Evolutionary conservation across 2,888 invertebrate genomes (phyloP).

Genomic region (Eustalomyia histrio): DNA sequence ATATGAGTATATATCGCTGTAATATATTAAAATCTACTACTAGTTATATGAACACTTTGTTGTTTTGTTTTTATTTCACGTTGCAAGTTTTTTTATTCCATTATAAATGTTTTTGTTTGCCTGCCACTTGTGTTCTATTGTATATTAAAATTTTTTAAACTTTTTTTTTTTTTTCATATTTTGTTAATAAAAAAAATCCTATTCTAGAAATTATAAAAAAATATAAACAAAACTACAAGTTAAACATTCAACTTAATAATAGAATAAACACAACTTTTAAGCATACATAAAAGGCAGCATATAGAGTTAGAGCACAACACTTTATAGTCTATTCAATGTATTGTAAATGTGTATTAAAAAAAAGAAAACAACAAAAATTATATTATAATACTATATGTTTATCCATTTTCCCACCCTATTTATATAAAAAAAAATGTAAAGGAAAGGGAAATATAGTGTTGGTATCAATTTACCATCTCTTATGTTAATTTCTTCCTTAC

Average conservation of each 20-base stretch:
- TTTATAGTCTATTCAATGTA: not conserved
- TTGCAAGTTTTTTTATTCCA: not conserved
- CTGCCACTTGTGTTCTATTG: constrained; percentile 54
- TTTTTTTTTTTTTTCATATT: constrained; percentile 15
- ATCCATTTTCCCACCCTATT: not conserved
- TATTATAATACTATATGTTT: constrained; percentile 18
- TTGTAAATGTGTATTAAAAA: not conserved
- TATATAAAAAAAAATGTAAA: not conserved
- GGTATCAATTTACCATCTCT: constrained; percentile 45
- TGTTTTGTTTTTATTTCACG: not conserved
- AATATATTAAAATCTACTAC: constrained; percentile 26
- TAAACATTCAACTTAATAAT: constrained; percentile 54
- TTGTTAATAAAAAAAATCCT: constrained; percentile 29
- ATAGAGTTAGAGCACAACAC: constrained; percentile 4
- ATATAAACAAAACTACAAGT: constrained; percentile 54
- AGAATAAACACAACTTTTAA: constrained; percentile 27
- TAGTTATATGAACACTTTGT: not conserved
- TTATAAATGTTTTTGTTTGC: constrained; percentile 40
- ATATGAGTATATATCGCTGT: not conserved
- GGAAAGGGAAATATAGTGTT: not conserved
- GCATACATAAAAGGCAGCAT: not conserved
- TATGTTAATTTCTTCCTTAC: not conserved
- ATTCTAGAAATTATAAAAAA: constrained; percentile 11
- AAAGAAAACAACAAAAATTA: too few species aligned
- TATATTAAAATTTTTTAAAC: constrained; percentile 17